These are phyloP conservation scores for Formica selysi DNA, from an alignment of 1,140 invertebrate species.

Conservation along the genomic window DNA sequence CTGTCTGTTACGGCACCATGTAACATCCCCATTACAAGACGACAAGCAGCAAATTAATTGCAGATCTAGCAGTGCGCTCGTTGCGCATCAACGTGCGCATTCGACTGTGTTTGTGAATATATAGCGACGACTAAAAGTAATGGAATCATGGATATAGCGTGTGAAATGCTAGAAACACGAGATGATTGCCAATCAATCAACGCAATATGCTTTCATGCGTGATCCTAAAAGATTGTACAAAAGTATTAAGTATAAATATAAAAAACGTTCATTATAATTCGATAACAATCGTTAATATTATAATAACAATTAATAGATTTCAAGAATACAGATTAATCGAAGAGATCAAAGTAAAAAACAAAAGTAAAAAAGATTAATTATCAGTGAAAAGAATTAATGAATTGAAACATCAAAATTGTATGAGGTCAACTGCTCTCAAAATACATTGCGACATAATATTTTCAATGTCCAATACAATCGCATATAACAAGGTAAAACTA, in stretches of 20 bases:
- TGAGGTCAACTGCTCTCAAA: not conserved
- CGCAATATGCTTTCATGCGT: not conserved
- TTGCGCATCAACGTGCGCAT: not conserved
- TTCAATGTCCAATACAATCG: not conserved
- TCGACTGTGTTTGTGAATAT: not conserved
- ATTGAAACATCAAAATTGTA: not conserved
- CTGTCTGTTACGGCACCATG: constrained; percentile 29
- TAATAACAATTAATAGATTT: not conserved
- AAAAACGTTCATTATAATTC: not conserved
- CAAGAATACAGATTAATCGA: not conserved
- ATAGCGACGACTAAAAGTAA: constrained; percentile 15
- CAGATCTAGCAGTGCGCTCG: constrained; percentile 31
- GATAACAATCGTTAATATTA: not conserved
- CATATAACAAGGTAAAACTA: too few species aligned
- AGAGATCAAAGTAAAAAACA: too few species aligned
- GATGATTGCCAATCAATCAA: constrained; percentile 25
- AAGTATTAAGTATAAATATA: not conserved
- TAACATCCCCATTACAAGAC: constrained; percentile 62
- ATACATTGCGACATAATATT: not conserved
- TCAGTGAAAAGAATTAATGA: not conserved
- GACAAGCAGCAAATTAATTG: constrained; percentile 62
- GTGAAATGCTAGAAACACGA: not conserved
- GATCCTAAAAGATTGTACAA: not conserved
- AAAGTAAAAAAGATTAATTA: too few species aligned
- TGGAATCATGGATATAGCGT: not conserved